A percentile compares a stretch with the other conserved stretches of the same genome.
These are phyloP conservation scores for Ichneumon xanthorius DNA, from an alignment of 2,888 invertebrate genomes.

Conservation along the genomic window DNA sequence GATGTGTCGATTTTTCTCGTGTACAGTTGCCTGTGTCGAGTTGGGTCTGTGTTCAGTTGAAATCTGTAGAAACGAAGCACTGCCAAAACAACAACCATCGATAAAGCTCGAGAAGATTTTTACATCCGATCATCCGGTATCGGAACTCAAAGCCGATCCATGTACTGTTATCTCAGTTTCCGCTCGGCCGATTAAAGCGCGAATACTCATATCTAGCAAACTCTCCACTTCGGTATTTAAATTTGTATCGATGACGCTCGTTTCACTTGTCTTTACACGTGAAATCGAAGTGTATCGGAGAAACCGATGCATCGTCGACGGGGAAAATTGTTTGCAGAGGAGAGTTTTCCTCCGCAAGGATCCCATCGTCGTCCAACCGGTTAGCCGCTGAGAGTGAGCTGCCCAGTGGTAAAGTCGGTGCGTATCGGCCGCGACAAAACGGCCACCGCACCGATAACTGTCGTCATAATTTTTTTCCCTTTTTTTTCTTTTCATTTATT, in stretches of 20 bases:
- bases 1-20: too few species aligned
- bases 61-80: too few species aligned
- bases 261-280: constrained; percentile 6
- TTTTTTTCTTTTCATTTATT: background rate
- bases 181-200: too few species aligned
- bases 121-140: background rate
- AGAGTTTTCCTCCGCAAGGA: constrained; percentile 21
- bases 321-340: constrained; percentile 34
- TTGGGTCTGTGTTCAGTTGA: too few species aligned
- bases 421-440: background rate
- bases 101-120: background rate
- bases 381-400: background rate
- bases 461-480: constrained; percentile 42
- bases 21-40: too few species aligned
- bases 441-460: constrained; percentile 51
- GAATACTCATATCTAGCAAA: background rate
- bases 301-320: constrained; percentile 33
- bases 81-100: background rate
- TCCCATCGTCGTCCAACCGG: constrained; percentile 31
- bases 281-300: constrained; percentile 17
- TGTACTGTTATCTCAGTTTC: too few species aligned
- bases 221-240: background rate
- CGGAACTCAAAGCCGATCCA: background rate
- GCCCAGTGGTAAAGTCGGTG: background rate
- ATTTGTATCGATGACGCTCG: background rate